Base-by-base conservation (phyloP, 2,888 invertebrate genomes). In the Gymnoscelis rufifasciata region DNA sequence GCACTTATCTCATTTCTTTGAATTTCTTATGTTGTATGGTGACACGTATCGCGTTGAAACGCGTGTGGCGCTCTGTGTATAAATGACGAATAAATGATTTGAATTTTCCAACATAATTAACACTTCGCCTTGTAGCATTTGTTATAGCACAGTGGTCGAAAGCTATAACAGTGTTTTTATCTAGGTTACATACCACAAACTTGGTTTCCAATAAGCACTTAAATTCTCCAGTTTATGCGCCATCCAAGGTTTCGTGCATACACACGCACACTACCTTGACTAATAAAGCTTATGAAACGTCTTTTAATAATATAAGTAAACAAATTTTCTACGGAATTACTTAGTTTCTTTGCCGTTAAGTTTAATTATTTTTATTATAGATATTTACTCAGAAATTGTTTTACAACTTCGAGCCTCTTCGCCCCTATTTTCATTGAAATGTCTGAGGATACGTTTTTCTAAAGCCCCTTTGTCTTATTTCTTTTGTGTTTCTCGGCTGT, bases 401-500 rank as follows among this genome's bases (percentile, higher is more conserved):
- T 80, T 80, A 78, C 73, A 66, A 55, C 61, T 10, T 33, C 33
- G 31, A 26, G 61, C 68, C 69, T 66, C 66, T 62, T 54, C 51
- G 56, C 61, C 62, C 62, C 65, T 62, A 66, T 67, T 76, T 78
- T 68, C 71, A 63, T 65, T 68, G 77, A 76, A 81, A 78, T 73
- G 74, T 76, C 76, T 76, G 66, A 70, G 66, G 56, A 69, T 61
- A 76, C 76, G 71, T 80, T 81, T 80, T 80, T 78, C 74, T 74
- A 74, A 75, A 73, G 72, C 66, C 5, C 66, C 75, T 70, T 82
- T 82, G 81, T 83, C 75, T 79, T 75, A 60, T 71, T 72, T 75
- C 77, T 72, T 71, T 79, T 79, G 78, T 83, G 44, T 54, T 57
- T 47, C 67, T 69, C 64, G 62, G 71, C 65, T 72, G 70, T 78